Base-by-base conservation (phyloP, 2,888 invertebrate genomes). In the Pegoplata infirma region DNA sequence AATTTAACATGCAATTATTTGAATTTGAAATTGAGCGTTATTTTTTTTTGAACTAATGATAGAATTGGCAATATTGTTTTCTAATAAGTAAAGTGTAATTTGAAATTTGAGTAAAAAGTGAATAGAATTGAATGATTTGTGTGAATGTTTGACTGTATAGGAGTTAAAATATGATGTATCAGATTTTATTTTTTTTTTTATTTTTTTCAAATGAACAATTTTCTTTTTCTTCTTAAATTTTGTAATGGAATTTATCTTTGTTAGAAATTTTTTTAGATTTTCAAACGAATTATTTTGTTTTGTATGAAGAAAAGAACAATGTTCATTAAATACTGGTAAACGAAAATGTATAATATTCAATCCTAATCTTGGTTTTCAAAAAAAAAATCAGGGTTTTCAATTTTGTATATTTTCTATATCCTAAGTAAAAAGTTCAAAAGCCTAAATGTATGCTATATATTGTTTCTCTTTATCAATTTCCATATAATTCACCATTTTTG, bases 291-390 rank as follows among this genome's bases (percentile, higher is more conserved):
- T n/a, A n/a, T n/a, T 46, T 44, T 32, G 49, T 61, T n/a, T 76
- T 47, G 81, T 80, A 74, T 78, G 81, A 82, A 82, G 83, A 84
- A 87, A 87, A 88, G 85, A 84, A 86, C 85, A 86, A 83, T 88
- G 88, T 89, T 88, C 89, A 87, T 87, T 88, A 88, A 88, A 88
- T 88, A 89, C 89, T 88, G 88, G 90, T 90, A 90, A 88, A 90
- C 90, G 90, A 89, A 90, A 90, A 90, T 90, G 90, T 90, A 90
- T 89, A 90, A 90, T 90, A 89, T 89, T 89, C 89, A 89, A 89
- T 89, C 89, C 89, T 88, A 89, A 88, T 84, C 82, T 82, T 72
- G 58, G 76, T 25, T 66, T 77, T 69, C 36, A 32, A 78, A n/a
- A n/a, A n/a, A n/a, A n/a, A n/a, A n/a, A n/a, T n/a, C n/a, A 82